These are phyloP conservation scores for Trialeurodes vaporariorum DNA, from an alignment of 1,140 invertebrate species.

Conservation along the genomic window DNA sequence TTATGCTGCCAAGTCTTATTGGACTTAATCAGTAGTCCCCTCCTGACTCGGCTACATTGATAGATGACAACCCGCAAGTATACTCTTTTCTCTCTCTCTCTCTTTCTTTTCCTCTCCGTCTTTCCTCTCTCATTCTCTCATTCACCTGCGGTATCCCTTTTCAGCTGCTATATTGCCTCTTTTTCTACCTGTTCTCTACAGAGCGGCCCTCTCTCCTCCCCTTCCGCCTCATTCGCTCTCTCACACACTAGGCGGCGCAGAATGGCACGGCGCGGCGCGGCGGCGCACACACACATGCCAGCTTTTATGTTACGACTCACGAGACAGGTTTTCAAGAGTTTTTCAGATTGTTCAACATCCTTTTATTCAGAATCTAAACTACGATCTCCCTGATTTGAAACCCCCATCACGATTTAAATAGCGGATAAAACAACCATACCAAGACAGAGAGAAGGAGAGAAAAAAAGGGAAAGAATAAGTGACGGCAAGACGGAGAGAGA, in stretches of 20 bases:
- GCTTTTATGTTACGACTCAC: background rate
- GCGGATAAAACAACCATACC: background rate
- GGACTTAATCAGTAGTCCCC: slow-evolving; percentile 22
- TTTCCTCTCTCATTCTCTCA: slow-evolving; percentile 16
- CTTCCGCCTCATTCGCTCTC: too few species aligned
- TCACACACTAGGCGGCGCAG: background rate
- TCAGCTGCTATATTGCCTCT: background rate
- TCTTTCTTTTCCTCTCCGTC: slow-evolving; percentile 13
- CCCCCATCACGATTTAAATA: background rate
- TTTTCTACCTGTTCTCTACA: background rate
- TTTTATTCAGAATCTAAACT: background rate
- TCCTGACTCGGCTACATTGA: slow-evolving; percentile 10
- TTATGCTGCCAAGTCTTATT: slow-evolving; percentile 10
- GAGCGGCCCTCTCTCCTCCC: background rate
- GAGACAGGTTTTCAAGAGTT: background rate
- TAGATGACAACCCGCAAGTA: slow-evolving; percentile 17
- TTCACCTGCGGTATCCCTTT: slow-evolving; percentile 14
- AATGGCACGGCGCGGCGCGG: background rate
- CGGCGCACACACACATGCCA: background rate
- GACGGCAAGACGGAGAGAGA: too few species aligned
- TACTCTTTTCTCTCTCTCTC: background rate
- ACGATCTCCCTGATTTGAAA: background rate
- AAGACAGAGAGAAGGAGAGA: too few species aligned
- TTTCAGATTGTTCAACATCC: background rate
- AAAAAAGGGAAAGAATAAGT: too few species aligned